phyloP scores from a whole-genome alignment of 2,888 invertebrate species.

The Cosmopolites sordidus region DNA sequence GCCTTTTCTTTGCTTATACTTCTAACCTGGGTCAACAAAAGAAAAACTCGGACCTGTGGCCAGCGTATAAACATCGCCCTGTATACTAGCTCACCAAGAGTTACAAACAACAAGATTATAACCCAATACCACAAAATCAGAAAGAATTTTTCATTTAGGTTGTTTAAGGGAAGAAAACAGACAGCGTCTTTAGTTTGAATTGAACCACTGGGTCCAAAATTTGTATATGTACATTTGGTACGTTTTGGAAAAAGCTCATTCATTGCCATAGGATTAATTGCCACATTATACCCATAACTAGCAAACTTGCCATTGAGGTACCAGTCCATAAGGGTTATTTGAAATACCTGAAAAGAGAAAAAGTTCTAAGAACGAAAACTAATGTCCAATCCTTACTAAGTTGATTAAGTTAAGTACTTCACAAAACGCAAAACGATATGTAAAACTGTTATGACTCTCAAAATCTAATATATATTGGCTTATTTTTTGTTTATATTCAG shows the following conservation, averaged over 20 bases:
- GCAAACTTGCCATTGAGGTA: no score
- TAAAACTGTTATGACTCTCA: slow-evolving; percentile 66
- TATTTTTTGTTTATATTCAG: no score
- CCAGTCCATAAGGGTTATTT: no score
- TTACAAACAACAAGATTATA: no score
- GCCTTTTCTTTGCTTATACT: no score
- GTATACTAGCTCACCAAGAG: slow-evolving; percentile 62
- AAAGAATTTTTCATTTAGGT: no score
- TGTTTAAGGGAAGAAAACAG: no score
- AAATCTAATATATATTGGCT: no score
- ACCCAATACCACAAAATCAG: no score
- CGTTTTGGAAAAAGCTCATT: slow-evolving; percentile 65
- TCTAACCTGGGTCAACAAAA: slow-evolving; percentile 60
- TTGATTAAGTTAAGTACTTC: slow-evolving; percentile 71
- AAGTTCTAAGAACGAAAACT: slow-evolving; percentile 1
- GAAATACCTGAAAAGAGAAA: slow-evolving; percentile 54
- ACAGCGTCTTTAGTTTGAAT: no score
- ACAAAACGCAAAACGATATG: slow-evolving; percentile 63
- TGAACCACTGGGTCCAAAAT: no score
- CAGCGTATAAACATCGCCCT: slow-evolving; percentile 56
- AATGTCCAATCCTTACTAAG: slow-evolving; percentile 54
- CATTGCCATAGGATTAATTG: slow-evolving; percentile 65
- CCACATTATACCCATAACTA: no score
- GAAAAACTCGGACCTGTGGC: slow-evolving; percentile 56
- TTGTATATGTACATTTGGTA: slow-evolving; percentile 59